These are phyloP conservation scores for Sorex araneus DNA, from an alignment of 2,113 vertebrate genomes.

Conservation along the genomic window DNA sequence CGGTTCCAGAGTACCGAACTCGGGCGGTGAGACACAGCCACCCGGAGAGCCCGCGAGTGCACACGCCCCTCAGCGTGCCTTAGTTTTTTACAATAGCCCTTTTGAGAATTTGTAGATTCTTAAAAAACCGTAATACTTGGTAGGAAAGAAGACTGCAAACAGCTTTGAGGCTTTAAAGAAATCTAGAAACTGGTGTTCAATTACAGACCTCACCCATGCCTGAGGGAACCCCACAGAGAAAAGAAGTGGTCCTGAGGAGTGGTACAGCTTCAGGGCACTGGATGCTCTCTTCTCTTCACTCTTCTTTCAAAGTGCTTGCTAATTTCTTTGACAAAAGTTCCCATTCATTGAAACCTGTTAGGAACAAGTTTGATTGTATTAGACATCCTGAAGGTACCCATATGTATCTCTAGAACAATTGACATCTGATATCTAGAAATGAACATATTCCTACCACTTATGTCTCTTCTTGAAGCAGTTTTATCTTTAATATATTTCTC, in stretches of 20 bases:
- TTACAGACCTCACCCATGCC: too few species aligned
- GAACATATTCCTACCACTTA: background rate
- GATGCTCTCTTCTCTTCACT: background rate
- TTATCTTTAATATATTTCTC: background rate
- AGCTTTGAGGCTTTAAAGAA: background rate
- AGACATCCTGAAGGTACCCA: background rate
- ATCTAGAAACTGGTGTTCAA: background rate
- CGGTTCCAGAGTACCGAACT: too few species aligned
- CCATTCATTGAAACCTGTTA: background rate
- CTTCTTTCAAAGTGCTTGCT: background rate
- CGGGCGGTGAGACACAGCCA: too few species aligned
- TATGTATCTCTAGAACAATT: background rate
- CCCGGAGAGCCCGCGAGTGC: too few species aligned
- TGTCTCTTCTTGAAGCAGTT: background rate
- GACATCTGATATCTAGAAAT: background rate
- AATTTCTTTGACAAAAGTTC: background rate
- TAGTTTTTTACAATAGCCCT: too few species aligned
- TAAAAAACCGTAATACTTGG: background rate
- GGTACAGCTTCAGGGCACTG: background rate
- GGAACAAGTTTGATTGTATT: background rate
- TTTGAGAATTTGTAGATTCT: background rate
- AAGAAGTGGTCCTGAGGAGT: background rate
- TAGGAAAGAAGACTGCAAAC: background rate
- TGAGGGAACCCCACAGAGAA: rapidly evolving
- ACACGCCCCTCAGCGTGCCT: too few species aligned